Percentiles rank a stretch among this genome's conserved stretches.
phyloP scores from a whole-genome alignment of 2,888 invertebrate genomes.

The Steinernema scapterisci region DNA sequence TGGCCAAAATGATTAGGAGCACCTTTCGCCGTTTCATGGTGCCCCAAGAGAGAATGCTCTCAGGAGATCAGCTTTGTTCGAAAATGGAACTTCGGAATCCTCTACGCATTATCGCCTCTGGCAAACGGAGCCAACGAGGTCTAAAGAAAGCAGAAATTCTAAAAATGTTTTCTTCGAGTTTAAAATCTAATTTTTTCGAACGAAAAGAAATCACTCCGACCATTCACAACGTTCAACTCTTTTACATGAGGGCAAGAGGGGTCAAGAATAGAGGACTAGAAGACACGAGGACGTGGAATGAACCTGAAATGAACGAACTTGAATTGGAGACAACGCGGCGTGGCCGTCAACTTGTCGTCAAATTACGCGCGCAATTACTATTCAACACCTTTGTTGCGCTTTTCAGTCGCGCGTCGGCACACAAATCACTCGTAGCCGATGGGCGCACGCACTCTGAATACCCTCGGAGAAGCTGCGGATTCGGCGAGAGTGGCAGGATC shows the following conservation, averaged over 20 bases:
- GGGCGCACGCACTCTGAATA: too few relatives aligned
- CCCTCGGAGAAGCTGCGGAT: too few relatives aligned
- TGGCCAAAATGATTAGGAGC: slow-evolving; percentile 18
- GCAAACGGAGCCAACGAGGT: slow-evolving; percentile 5
- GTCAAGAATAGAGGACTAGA: background rate
- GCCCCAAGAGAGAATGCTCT: background rate
- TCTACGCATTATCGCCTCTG: slow-evolving; percentile 16
- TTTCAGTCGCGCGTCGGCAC: background rate
- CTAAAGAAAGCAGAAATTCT: background rate
- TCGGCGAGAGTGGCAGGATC: too few relatives aligned
- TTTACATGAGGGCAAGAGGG: background rate
- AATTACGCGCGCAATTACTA: slow-evolving; percentile 29
- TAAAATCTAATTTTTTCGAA: background rate
- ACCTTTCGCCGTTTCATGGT: slow-evolving; percentile 22
- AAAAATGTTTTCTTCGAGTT: background rate
- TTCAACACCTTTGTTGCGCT: slow-evolving; percentile 29
- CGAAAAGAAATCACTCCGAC: slow-evolving; percentile 29
- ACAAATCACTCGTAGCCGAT: background rate
- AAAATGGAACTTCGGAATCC: background rate
- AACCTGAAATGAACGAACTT: slow-evolving; percentile 19
- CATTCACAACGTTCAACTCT: background rate
- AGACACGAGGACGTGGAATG: background rate
- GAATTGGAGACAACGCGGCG: background rate
- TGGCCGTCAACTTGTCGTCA: slow-evolving; percentile 15
- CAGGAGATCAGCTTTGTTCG: slow-evolving; percentile 22